phyloP scores from a whole-genome alignment of 2,888 invertebrate genomes.

The Calameuta filiformis region DNA sequence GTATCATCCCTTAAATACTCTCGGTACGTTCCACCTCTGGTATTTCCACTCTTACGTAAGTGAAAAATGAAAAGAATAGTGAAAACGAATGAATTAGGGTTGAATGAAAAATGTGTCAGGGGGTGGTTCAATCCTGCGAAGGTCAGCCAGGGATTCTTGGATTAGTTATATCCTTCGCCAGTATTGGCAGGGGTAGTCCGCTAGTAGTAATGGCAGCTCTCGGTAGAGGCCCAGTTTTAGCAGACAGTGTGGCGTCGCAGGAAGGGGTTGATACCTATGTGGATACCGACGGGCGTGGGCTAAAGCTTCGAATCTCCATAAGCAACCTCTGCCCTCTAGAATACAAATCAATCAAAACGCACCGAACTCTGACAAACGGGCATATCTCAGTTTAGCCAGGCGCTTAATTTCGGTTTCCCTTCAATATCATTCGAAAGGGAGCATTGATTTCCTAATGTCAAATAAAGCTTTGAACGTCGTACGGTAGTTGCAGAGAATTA shows the following conservation, averaged over 20 bases:
- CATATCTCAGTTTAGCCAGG: background rate
- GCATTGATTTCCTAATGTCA: background rate
- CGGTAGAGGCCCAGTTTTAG: slow-evolving; percentile 19
- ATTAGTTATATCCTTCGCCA: background rate
- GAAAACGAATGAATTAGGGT: background rate
- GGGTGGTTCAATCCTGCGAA: background rate
- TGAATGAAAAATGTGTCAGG: background rate
- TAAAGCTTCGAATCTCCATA: background rate
- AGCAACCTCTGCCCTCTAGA: background rate
- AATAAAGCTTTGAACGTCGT: background rate
- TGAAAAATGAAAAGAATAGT: background rate
- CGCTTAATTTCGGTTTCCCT: background rate
- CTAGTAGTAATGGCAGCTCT: slow-evolving; percentile 23
- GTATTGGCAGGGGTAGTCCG: background rate
- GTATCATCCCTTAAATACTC: background rate
- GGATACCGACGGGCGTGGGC: background rate
- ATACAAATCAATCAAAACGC: background rate
- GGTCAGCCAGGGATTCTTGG: background rate
- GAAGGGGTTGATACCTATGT: background rate
- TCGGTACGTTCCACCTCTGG: background rate
- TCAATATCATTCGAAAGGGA: background rate
- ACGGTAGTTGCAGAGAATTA: background rate
- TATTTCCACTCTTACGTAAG: background rate
- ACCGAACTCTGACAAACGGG: background rate
- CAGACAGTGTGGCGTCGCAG: slow-evolving; percentile 37